Conservation (phyloP, 2,113 vertebrate genomes). For the Girardinichthys multiradiatus region DNA sequence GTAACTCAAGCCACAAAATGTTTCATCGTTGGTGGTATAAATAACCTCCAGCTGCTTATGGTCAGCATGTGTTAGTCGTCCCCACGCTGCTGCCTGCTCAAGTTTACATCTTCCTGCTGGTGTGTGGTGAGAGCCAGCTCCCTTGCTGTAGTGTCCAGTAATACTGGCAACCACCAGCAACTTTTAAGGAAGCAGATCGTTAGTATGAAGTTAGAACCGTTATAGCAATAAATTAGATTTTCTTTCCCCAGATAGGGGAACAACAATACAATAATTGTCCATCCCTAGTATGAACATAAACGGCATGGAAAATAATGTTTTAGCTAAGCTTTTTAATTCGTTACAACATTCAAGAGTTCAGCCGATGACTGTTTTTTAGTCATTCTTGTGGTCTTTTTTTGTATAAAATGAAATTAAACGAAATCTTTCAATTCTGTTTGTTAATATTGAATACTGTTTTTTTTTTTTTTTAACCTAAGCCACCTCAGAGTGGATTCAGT, state of each 20-base stretch:
- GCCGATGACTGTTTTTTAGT: no score
- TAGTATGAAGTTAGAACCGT: no score
- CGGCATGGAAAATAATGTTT: no score
- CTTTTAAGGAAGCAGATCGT: no score
- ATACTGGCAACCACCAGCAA: neutral
- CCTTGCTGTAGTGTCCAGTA: neutral
- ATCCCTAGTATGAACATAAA: no score
- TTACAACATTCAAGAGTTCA: no score
- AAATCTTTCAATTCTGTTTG: neutral
- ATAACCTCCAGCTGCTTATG: slow-evolving; percentile 74
- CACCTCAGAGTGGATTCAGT: slow-evolving; percentile 96
- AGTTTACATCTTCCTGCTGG: slow-evolving; percentile 29
- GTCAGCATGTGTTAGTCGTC: slow-evolving; percentile 54
- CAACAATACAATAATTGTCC: no score
- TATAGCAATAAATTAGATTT: no score
- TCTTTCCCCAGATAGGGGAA: no score
- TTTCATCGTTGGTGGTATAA: slow-evolving; percentile 63
- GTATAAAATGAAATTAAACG: neutral
- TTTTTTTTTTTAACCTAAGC: slow-evolving; percentile 66
- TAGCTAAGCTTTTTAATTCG: no score
- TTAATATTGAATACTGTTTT: neutral
- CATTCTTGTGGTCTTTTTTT: no score
- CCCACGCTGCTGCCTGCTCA: slow-evolving; percentile 26
- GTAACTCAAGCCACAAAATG: slow-evolving; percentile 15
- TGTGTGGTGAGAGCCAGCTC: neutral